These are phyloP conservation scores for Scatophagus argus DNA, from an alignment of 2,113 vertebrate genomes.

Conservation along the genomic window DNA sequence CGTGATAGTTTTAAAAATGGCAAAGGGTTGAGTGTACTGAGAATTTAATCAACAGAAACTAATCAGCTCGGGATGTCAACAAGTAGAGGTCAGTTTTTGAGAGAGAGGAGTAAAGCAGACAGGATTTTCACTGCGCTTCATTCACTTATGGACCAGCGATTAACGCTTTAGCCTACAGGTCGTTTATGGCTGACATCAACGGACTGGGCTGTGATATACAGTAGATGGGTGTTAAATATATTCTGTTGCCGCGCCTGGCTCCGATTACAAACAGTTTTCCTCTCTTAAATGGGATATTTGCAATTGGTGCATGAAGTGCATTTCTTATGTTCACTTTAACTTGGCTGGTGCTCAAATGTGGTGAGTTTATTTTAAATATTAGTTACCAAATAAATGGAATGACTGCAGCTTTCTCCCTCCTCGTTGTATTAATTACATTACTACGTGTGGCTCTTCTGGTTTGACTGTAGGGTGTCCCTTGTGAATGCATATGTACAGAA, in stretches of 20 bases:
- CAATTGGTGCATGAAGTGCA: neutral
- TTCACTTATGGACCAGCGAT: neutral
- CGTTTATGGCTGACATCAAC: neutral
- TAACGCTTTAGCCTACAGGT: neutral
- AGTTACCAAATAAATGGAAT: neutral
- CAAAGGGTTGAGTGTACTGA: neutral
- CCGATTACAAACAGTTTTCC: neutral
- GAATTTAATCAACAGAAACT: slow-evolving; percentile 4
- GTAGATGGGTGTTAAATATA: neutral
- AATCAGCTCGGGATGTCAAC: slow-evolving; percentile 44
- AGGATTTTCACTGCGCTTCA: slow-evolving; percentile 11
- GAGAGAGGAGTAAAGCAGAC: neutral
- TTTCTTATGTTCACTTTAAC: neutral
- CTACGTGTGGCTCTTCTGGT: neutral
- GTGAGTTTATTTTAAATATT: neutral
- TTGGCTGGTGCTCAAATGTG: neutral
- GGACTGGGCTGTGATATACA: neutral
- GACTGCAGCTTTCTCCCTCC: neutral
- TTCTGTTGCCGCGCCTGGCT: neutral
- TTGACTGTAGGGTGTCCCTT: neutral
- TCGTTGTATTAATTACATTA: neutral
- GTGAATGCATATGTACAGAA: slow-evolving; percentile 2
- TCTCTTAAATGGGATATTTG: neutral
- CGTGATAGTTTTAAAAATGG: neutral
- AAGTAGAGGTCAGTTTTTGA: slow-evolving; percentile 40